Conservation (phyloP, 2,888 invertebrate species). For the Endotricha flammealis region DNA sequence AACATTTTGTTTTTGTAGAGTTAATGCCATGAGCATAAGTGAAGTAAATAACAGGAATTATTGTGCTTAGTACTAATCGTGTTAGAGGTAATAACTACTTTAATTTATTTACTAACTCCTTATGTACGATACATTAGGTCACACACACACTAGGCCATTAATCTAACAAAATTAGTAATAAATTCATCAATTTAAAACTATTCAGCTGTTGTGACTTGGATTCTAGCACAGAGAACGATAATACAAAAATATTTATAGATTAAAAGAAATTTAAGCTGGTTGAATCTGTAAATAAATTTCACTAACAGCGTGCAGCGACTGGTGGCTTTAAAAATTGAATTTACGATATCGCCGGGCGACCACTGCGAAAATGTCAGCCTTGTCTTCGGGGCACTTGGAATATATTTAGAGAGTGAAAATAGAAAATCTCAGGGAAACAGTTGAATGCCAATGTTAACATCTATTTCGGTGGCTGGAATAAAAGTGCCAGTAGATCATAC, state of each 20-base stretch:
- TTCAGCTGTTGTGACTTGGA: no score
- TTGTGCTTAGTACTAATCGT: no score
- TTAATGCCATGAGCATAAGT: no score
- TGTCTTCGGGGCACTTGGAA: conserved; percentile 41
- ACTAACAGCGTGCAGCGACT: conserved; percentile 20
- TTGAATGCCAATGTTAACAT: conserved; percentile 70
- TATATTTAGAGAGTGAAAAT: conserved; percentile 63
- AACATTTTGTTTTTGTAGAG: no score
- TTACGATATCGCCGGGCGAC: conserved; percentile 34
- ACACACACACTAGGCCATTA: no score
- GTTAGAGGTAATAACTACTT: no score
- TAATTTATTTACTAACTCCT: no score
- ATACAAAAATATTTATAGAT: conserved; percentile 1
- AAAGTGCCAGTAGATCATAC: conserved; percentile 20
- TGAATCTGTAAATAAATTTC: conserved; percentile 14
- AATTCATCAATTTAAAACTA: no score
- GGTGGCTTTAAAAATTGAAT: conserved; percentile 28
- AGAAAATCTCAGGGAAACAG: conserved; percentile 61
- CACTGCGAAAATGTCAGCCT: conserved; percentile 54
- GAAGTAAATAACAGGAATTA: no score
- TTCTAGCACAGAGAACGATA: not conserved
- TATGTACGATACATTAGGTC: no score
- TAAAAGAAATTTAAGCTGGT: conserved; percentile 5
- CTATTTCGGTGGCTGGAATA: conserved; percentile 52
- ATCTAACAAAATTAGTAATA: no score